Evolutionary conservation across 2,888 invertebrate genomes (phyloP), one percentile per base, ranked within the genome.

Genomic region (Rhagophthalmus giganteus): DNA sequence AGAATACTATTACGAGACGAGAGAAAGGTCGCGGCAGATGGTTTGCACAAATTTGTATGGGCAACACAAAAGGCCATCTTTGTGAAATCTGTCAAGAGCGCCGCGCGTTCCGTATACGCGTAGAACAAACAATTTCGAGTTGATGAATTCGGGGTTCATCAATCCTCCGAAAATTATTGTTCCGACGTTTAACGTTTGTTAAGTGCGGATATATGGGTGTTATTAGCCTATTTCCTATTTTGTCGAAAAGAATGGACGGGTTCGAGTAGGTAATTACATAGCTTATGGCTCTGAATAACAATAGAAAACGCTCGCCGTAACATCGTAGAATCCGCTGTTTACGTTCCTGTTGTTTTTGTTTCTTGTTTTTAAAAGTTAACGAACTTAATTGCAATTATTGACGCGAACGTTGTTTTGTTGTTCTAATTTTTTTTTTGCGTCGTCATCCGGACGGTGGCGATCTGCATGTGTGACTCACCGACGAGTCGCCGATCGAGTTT

Each of bases 81-180:
- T 41, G 32, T 46, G 46, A 46, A 40, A 52, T 46, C 51, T 51
- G 52, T 52, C 52, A 52, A 40, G 38, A 35, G 39, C 41, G 39
- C 34, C 24, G 24, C 9, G 20, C 10, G 34, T 32, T 24, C n/a
- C 6, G 10, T 24, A 16, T 34, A 15, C 20, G 14, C 12, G 16
- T 28, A 14, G 10, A 26, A 10, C 39, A 9, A 34, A 44, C 35
- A 27, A 44, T 35, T 44, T 35, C 14, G 15, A 9, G 15, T 26
- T 52, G 52, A 52, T 52, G 46, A 40, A 53, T 53, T 53, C 25
- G n/a, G 20, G 40, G 41, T 35, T 45, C 51, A 39, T 38, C 49
- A 35, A 37, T 49, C 37, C 20, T 40, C 24, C 24, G 16, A 32
- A 31, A n/a, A 25, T 30, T 31, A 7, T n/a, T 8, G 11, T 24